Conservation (phyloP, 1,140 invertebrate genomes). For the Aphis craccivora region DNA sequence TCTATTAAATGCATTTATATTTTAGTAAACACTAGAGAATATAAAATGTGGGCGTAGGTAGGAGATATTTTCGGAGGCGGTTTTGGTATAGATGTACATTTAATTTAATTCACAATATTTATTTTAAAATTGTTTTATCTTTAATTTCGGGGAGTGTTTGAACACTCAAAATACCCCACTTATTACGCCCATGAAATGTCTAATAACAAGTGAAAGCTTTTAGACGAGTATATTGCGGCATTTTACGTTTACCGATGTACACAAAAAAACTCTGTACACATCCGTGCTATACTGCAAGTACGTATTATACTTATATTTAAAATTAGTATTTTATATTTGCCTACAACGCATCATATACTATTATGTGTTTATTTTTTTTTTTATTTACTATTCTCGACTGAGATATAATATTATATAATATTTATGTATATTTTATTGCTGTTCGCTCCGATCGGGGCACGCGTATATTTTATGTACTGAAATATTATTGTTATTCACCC, state of each 20-base stretch:
- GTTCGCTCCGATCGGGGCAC: not conserved
- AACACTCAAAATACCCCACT: no score
- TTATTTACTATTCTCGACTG: not conserved
- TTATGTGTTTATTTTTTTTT: not conserved
- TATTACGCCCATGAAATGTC: not conserved
- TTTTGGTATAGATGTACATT: no score
- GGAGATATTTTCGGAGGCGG: no score
- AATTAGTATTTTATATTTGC: no score
- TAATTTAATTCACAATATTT: no score
- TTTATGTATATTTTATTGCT: not conserved
- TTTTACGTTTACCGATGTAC: not conserved
- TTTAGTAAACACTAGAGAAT: no score
- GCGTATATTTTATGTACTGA: not conserved
- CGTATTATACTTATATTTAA: no score
- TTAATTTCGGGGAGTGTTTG: no score
- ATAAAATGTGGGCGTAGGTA: no score
- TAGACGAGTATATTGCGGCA: not conserved
- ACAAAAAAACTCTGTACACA: not conserved
- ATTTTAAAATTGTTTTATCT: no score
- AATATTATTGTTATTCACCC: not conserved
- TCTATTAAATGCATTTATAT: no score
- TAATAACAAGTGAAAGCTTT: not conserved
- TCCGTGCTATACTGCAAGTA: not conserved
- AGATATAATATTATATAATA: not conserved
- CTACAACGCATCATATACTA: no score